Evolutionary conservation across 2,888 invertebrate species (phyloP).

Genomic region (Bugulina stolonifera): DNA sequence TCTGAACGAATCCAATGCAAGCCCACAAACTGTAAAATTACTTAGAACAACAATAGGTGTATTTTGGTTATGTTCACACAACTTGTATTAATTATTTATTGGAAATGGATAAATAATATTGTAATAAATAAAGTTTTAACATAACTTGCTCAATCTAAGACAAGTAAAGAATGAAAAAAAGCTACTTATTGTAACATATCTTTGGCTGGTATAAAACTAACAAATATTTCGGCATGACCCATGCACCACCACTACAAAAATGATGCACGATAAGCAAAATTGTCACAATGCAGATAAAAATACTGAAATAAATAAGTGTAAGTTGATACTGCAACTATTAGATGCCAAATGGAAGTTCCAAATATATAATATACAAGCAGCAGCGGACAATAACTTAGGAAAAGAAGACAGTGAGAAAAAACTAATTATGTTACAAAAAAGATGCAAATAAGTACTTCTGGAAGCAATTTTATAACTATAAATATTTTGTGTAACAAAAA

Average conservation of each 20-base stretch:
- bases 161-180: background rate
- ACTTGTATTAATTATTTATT: too few species aligned
- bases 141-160: background rate
- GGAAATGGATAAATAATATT: background rate
- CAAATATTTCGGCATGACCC: background rate
- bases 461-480: too few species aligned
- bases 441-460: too few species aligned
- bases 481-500: background rate
- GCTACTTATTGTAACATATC: background rate
- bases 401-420: too few species aligned
- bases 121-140: slow-evolving; percentile 16
- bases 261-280: slow-evolving; percentile 20
- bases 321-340: background rate
- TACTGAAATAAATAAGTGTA: slow-evolving; percentile 24
- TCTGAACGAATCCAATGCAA: too few species aligned
- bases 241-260: background rate
- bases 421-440: too few species aligned
- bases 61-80: too few species aligned
- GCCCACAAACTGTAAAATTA: too few species aligned
- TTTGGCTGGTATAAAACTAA: slow-evolving; percentile 18
- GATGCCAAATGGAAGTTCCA: background rate
- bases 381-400: background rate
- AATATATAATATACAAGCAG: too few species aligned
- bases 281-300: slow-evolving; percentile 24
- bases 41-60: too few species aligned